A percentile compares a stretch with the other conserved stretches of the same genome.
phyloP scores from a whole-genome alignment of 2,113 vertebrate genomes.

The Romanogobio albipinnatus region DNA sequence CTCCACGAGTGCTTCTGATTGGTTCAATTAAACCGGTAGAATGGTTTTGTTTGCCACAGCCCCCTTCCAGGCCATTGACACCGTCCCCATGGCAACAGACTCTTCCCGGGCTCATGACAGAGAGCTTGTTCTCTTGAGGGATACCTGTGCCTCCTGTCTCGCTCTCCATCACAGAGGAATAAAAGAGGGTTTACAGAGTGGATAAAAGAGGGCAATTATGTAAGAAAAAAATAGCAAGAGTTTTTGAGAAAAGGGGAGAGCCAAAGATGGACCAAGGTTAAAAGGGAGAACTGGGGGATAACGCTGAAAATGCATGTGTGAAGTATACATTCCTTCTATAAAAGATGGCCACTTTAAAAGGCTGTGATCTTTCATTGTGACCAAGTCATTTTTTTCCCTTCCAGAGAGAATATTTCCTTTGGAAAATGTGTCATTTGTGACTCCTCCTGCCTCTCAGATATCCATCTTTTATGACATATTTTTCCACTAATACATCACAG shows the following conservation, averaged over 20 bases:
- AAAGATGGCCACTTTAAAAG: slow-evolving; percentile 36
- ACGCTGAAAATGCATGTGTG: slow-evolving; percentile 4
- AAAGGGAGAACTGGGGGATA: background rate
- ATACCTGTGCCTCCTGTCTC: slow-evolving; percentile 28
- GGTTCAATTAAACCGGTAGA: slow-evolving; percentile 41
- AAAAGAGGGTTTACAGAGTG: slow-evolving; percentile 22
- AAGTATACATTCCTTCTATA: slow-evolving; percentile 15
- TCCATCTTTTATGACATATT: slow-evolving; percentile 25
- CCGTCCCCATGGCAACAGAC: slow-evolving; percentile 81
- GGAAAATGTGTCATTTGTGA: slow-evolving; percentile 16
- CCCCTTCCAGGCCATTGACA: slow-evolving; percentile 72
- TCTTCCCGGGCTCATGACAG: slow-evolving; percentile 72
- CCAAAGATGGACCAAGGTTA: background rate
- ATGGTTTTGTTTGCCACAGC: slow-evolving; percentile 47
- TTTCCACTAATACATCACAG: slow-evolving; percentile 33
- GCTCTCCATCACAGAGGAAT: slow-evolving; percentile 19
- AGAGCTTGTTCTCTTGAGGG: slow-evolving; percentile 63
- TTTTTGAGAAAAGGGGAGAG: background rate
- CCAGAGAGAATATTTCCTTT: slow-evolving; percentile 24
- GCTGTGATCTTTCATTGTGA: slow-evolving; percentile 18
- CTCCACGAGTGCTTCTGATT: slow-evolving; percentile 31
- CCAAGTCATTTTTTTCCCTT: background rate
- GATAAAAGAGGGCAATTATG: slow-evolving; percentile 46
- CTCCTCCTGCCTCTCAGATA: background rate
- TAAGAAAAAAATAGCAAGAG: background rate